Conservation (phyloP, 2,113 vertebrate genomes). For the Neogale vison region DNA sequence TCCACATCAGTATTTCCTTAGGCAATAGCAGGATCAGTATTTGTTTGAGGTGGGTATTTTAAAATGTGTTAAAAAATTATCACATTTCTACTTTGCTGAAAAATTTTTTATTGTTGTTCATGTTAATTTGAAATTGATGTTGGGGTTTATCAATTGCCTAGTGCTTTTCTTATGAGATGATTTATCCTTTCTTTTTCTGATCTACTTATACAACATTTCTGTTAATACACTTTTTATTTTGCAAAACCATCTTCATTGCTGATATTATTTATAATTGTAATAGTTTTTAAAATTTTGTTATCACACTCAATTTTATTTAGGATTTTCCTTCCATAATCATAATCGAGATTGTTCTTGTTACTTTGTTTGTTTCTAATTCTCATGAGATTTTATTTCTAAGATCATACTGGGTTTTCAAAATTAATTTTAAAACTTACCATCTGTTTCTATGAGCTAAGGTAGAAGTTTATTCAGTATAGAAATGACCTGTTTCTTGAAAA, state of each 20-base stretch:
- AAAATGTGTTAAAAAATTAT: background rate
- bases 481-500: slow-evolving; percentile 66
- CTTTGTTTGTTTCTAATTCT: background rate
- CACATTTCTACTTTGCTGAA: background rate
- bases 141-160: slow-evolving; percentile 1
- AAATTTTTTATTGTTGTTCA: background rate
- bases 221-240: background rate
- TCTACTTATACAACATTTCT: background rate
- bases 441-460: slow-evolving; percentile 55
- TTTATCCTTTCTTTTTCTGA: background rate
- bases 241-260: background rate
- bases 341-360: background rate
- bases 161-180: slow-evolving; percentile 9
- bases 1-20: background rate
- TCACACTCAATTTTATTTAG: background rate
- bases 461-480: slow-evolving; percentile 28
- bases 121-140: background rate
- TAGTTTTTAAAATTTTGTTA: slow-evolving; percentile 7
- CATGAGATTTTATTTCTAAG: slow-evolving; percentile 31
- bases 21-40: background rate
- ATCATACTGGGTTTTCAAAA: slow-evolving; percentile 51
- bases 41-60: background rate
- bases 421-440: slow-evolving; percentile 57
- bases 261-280: background rate
- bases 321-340: background rate